Conservation (phyloP, 2,888 invertebrate genomes). For the Dryadula phaetusa region DNA sequence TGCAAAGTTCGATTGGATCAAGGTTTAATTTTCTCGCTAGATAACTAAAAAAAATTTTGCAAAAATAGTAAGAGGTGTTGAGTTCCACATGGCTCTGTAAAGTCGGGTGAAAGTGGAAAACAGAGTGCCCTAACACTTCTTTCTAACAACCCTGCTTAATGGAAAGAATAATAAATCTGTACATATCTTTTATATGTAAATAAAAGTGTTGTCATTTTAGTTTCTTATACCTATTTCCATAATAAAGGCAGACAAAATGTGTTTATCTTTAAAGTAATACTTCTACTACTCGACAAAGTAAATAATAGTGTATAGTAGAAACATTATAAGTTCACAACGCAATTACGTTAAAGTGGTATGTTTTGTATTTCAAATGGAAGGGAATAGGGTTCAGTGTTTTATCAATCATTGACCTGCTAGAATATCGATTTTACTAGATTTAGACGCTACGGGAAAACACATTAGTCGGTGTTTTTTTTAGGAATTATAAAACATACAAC, state of each 20-base stretch:
- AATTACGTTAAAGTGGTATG: slow-evolving; percentile 8
- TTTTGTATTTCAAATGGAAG: slow-evolving; percentile 1
- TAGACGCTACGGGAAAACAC: slow-evolving; percentile 6
- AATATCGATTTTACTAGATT: slow-evolving; percentile 20
- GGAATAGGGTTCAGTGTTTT: slow-evolving; percentile 16
- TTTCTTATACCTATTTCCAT: not conserved
- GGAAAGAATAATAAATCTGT: too few relatives aligned
- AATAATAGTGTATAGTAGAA: not conserved
- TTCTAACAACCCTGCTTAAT: too few relatives aligned
- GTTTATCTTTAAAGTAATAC: not conserved
- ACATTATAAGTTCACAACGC: not conserved
- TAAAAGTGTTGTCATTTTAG: too few relatives aligned
- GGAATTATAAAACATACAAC: not conserved
- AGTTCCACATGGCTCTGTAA: too few relatives aligned
- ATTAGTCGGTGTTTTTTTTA: not conserved
- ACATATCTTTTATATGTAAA: too few relatives aligned
- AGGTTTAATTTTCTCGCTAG: too few relatives aligned
- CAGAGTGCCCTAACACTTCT: too few relatives aligned
- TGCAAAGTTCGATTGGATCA: too few relatives aligned
- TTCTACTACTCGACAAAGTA: not conserved
- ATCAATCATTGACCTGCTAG: slow-evolving; percentile 22
- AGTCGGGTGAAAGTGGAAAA: too few relatives aligned
- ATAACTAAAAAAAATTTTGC: too few relatives aligned
- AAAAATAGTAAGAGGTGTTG: too few relatives aligned
- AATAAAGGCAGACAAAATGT: not conserved